Evolutionary conservation across 2,888 invertebrate species (phyloP), one percentile per base, ranked within the genome.

Genomic region (Merodon equestris): DNA sequence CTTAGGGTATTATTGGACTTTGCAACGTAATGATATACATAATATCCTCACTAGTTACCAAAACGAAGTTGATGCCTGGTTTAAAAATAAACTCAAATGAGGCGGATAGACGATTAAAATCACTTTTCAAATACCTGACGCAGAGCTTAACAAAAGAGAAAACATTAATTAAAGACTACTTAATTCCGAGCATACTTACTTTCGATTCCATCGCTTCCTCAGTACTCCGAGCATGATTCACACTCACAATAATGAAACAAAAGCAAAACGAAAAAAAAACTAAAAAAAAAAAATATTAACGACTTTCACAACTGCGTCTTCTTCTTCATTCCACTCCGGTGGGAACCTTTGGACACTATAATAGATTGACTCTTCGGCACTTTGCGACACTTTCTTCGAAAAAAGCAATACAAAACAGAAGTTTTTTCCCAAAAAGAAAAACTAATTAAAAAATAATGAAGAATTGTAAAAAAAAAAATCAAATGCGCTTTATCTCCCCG

Each of bases 221-320:
- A 79, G 34, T 44, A 74, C 74, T 74, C 74, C 79, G 18, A 79
- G 68, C 79, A 79, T 79, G 74, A 50, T 70, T 74, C 54, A 63
- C 73, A 53, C 67, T 73, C 51, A 58, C 68, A 58, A 54, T 54
- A 60, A 42, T 56, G 17, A 38, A 53, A 66, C 53, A 57, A 27
- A 27, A 27, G 27, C 27, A 27, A 27, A 4, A 27, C 7, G 27
- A 27, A 27, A 61, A 51, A 42, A 40, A 47, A 47, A 61, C 61
- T 53, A 19, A 40, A 40, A 12, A 19, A 58, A 48, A 60, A 45
- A 38, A 68, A 61, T 54, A 40, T 57, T 44, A 38, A 48, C 14
- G 14, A 68, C 61, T 38, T 67, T 77, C 53, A 73, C 54, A 63
- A 48, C 47, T 2, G 54, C 54, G 57, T 79, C 54, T 79, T 40